Evolutionary conservation across 1,140 invertebrate genomes (phyloP).

Genomic region (Aphelenchoides fujianensis): DNA sequence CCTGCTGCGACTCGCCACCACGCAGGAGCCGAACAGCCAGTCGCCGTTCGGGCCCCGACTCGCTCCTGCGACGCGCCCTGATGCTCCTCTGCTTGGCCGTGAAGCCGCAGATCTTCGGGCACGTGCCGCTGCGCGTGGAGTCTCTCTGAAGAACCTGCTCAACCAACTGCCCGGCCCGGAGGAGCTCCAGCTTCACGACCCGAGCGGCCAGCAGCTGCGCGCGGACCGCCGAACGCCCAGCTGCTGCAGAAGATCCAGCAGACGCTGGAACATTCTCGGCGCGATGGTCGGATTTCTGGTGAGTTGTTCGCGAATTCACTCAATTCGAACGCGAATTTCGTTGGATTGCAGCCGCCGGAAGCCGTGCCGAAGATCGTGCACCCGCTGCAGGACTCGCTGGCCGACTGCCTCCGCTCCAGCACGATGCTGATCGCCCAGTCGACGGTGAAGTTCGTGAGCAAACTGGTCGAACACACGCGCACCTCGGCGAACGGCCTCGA

Average conservation of each 20-base stretch:
- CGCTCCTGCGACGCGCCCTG: not conserved
- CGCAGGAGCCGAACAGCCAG: not conserved
- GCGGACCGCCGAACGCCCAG: not conserved
- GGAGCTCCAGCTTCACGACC: not conserved
- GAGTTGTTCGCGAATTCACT: not conserved
- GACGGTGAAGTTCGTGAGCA: conserved; percentile 26
- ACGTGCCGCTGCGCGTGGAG: conserved; percentile 31
- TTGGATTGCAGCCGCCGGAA: conserved; percentile 29
- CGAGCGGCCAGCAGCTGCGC: no score
- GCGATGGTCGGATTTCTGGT: conserved; percentile 2
- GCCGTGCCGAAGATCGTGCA: conserved; percentile 30
- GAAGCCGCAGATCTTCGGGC: conserved; percentile 52
- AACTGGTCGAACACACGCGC: conserved; percentile 44
- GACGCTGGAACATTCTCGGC: not conserved
- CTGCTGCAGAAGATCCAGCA: conserved; percentile 1
- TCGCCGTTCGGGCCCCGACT: not conserved
- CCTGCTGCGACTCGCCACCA: conserved; percentile 1
- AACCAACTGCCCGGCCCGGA: conserved; percentile 4
- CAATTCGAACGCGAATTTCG: not conserved
- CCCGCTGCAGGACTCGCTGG: conserved; percentile 38
- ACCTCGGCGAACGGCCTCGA: conserved; percentile 30
- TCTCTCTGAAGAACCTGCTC: not conserved
- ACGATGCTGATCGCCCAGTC: conserved; percentile 19
- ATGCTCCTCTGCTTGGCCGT: conserved; percentile 37
- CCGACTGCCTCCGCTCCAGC: conserved; percentile 36